These are phyloP conservation scores for Sericinus montela DNA, from an alignment of 2,888 invertebrate species.

Conservation along the genomic window DNA sequence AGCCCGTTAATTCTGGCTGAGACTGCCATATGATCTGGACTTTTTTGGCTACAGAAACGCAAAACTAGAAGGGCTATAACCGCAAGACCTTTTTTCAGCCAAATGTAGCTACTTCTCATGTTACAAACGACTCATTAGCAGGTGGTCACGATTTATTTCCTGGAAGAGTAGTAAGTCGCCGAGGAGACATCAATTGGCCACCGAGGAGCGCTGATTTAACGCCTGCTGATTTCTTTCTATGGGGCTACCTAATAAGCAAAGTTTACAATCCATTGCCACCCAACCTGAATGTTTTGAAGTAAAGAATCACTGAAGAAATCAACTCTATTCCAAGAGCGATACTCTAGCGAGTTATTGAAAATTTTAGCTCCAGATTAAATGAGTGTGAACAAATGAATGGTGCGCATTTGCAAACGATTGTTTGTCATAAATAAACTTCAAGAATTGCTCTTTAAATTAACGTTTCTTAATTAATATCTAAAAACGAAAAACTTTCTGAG, in stretches of 20 bases:
- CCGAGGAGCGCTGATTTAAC: constrained; percentile 27
- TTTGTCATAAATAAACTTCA: no score
- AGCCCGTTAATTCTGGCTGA: constrained; percentile 18
- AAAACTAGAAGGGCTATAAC: constrained; percentile 28
- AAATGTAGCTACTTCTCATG: constrained; percentile 30
- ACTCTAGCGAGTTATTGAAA: constrained; percentile 27
- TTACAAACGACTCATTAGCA: constrained; percentile 28
- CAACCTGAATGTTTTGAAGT: constrained; percentile 25
- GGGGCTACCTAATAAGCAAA: constrained; percentile 28
- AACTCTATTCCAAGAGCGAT: constrained; percentile 27
- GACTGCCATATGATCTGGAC: constrained; percentile 28
- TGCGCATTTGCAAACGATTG: no score
- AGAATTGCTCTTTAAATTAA: no score
- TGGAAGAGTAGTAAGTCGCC: constrained; percentile 27
- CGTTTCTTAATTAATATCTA: no score
- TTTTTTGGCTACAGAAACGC: no score
- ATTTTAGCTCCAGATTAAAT: no score
- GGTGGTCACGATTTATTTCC: constrained; percentile 30
- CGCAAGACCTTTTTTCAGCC: constrained; percentile 25
- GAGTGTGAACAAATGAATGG: no score
- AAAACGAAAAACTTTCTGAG: no score
- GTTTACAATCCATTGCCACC: no score
- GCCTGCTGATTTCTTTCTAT: constrained; percentile 27
- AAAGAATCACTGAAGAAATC: constrained; percentile 30
- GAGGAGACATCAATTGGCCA: constrained; percentile 29